A percentile compares a stretch with the other conserved stretches of the same genome.
phyloP scores from a whole-genome alignment of 2,888 invertebrate species.

The Drosophila ustulata region DNA sequence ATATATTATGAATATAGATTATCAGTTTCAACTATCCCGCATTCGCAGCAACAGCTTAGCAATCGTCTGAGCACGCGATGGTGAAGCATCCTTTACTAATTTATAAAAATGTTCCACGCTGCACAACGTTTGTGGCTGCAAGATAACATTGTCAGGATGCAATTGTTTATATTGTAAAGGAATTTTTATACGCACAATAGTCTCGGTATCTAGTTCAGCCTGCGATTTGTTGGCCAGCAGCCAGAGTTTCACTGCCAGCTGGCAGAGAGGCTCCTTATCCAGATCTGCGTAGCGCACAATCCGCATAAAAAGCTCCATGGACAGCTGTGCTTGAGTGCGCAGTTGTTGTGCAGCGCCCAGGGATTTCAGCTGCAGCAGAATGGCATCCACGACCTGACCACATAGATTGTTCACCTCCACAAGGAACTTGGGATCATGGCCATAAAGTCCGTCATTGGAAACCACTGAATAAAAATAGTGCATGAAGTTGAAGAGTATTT shows the following conservation, averaged over 20 bases:
- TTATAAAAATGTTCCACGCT: slow-evolving; percentile 73
- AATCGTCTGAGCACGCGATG: slow-evolving; percentile 63
- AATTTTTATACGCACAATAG: slow-evolving; percentile 69
- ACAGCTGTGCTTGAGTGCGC: slow-evolving; percentile 89
- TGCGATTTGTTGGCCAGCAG: slow-evolving; percentile 90
- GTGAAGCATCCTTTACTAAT: slow-evolving; percentile 64
- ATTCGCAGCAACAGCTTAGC: slow-evolving; percentile 67
- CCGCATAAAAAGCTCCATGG: slow-evolving; percentile 90
- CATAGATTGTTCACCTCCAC: slow-evolving; percentile 92
- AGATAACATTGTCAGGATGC: background rate
- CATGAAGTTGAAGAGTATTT: background rate
- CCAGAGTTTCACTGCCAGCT: slow-evolving; percentile 93
- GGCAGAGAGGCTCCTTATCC: slow-evolving; percentile 87
- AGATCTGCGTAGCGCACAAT: slow-evolving; percentile 89
- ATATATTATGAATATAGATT: slow-evolving; percentile 5
- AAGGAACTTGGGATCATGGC: slow-evolving; percentile 94
- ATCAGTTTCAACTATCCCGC: slow-evolving; percentile 62
- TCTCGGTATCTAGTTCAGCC: slow-evolving; percentile 86
- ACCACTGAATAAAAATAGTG: slow-evolving; percentile 87
- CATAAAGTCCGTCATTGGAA: slow-evolving; percentile 96
- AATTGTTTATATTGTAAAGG: background rate
- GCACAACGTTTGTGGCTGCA: slow-evolving; percentile 73
- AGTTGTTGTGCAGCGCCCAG: slow-evolving; percentile 89
- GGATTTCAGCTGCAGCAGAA: slow-evolving; percentile 89
- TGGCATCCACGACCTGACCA: slow-evolving; percentile 91